Evolutionary conservation across 2,888 invertebrate species (phyloP), one percentile per base, ranked within the genome.

Genomic region (Polydrusus pterygomalis): DNA sequence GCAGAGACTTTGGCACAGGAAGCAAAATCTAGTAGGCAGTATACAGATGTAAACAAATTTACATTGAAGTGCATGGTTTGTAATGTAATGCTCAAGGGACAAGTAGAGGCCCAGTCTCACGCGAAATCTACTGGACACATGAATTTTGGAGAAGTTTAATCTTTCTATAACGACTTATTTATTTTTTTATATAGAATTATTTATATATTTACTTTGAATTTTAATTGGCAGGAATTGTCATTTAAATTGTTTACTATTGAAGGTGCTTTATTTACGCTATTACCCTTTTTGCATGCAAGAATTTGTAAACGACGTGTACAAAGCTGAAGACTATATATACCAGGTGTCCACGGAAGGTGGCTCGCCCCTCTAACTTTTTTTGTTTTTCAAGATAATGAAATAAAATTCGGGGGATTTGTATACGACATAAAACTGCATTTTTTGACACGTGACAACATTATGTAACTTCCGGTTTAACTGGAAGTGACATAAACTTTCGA

Each of bases 11-110:
- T 98, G 63, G 97, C 96, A 0, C 90, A 91, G 70, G 97, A 97
- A 88, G 97, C 97, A 0, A 95, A 96, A 86, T 93, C 95, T 0
- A 95, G 95, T 78, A 90, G 95, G 77, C 97, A 97, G 87, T 98
- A 93, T 86, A 98, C 97, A 0, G 97, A 98, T 88, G 91, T 97
- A 6, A 92, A 94, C 84, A 95, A 94, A 84, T 97, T 97, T 83
- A 93, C 94, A 0, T 88, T 98, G 13, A 93, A 93, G 80, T 98
- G 98, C 87, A 88, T 93, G 84, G 90, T 93, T n/a, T 98, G 98
- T 85, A 90, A 95, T 81, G 89, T 91, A 38, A 88, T 92, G 81
- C 88, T 98, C 0, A 93, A 91, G 49, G 97, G 97, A 0, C 94
- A 97, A 85, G 88, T 88, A 0, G 95, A 95, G 85, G 97, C 97